Conservation (phyloP, 2,888 invertebrate genomes). For the Dryadula phaetusa region DNA sequence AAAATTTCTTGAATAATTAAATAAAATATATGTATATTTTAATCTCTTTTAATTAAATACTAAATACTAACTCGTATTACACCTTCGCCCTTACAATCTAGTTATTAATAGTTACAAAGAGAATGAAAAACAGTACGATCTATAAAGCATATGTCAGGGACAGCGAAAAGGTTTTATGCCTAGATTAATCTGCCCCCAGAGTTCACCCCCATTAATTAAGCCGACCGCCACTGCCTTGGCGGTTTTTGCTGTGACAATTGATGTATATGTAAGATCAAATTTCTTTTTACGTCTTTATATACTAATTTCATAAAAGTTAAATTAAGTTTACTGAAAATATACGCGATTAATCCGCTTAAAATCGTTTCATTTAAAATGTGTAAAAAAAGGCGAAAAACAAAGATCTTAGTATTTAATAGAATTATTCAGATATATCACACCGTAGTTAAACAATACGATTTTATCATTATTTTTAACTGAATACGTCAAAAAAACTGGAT, state of each 20-base stretch:
- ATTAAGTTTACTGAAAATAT: too few relatives aligned
- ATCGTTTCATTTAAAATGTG: too few relatives aligned
- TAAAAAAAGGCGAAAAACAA: too few relatives aligned
- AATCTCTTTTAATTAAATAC: background rate
- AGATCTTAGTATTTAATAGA: background rate
- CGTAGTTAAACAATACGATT: too few relatives aligned
- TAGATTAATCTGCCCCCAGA: slow-evolving; percentile 70
- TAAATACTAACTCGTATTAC: background rate
- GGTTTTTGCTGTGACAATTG: slow-evolving; percentile 73
- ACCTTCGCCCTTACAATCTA: background rate
- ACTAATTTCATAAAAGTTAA: background rate
- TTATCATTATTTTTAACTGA: too few relatives aligned
- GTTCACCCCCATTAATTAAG: slow-evolving; percentile 74
- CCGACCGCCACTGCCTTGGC: slow-evolving; percentile 61
- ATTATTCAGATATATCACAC: too few relatives aligned
- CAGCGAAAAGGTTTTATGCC: slow-evolving; percentile 76
- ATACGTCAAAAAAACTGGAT: too few relatives aligned
- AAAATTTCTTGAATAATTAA: too few relatives aligned
- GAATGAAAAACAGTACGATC: slow-evolving; percentile 32
- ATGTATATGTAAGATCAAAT: slow-evolving; percentile 57
- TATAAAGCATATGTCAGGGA: slow-evolving; percentile 59
- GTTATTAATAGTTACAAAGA: slow-evolving; percentile 15
- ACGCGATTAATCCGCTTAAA: too few relatives aligned
- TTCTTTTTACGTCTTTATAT: background rate
- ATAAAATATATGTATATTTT: too few relatives aligned